These are phyloP conservation scores for Cheilinus undulatus DNA, from an alignment of 2,113 vertebrate species.

Conservation along the genomic window DNA sequence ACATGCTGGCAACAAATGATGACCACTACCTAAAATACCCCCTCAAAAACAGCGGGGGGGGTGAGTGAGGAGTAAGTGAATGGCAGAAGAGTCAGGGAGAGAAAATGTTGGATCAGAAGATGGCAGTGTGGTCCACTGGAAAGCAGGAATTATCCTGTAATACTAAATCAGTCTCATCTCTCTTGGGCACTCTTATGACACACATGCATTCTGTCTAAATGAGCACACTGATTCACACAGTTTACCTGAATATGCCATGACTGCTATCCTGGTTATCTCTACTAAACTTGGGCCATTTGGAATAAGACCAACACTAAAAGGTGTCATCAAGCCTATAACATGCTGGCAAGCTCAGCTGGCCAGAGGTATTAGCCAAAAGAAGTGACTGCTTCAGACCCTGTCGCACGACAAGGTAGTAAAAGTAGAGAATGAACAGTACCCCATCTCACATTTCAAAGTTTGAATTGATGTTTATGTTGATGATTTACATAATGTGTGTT, in stretches of 20 bases:
- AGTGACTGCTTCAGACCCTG: too few relatives aligned
- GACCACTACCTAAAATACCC: background rate
- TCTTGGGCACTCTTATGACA: slow-evolving; percentile 32
- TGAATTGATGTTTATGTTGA: too few relatives aligned
- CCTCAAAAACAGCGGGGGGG: background rate
- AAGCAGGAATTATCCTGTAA: slow-evolving; percentile 79
- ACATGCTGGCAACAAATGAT: slow-evolving; percentile 25
- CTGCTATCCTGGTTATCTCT: background rate
- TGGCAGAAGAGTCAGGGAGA: background rate
- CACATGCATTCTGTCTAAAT: background rate
- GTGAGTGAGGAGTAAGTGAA: background rate
- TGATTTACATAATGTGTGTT: too few relatives aligned
- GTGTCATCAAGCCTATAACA: background rate
- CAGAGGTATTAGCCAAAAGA: too few relatives aligned
- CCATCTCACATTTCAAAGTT: too few relatives aligned
- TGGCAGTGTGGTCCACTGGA: slow-evolving; percentile 46
- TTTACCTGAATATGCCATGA: background rate
- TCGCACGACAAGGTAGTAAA: too few relatives aligned
- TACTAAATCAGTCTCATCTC: slow-evolving; percentile 53
- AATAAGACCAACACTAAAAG: background rate
- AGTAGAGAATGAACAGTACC: too few relatives aligned
- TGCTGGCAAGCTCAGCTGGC: background rate
- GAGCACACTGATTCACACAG: slow-evolving; percentile 19
- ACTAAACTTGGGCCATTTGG: background rate
- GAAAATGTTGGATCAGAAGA: slow-evolving; percentile 6